A percentile compares a stretch with the other conserved stretches of the same genome.
These are phyloP conservation scores for Budorcas taxicolor DNA, from an alignment of 2,113 vertebrate genomes.

Conservation along the genomic window DNA sequence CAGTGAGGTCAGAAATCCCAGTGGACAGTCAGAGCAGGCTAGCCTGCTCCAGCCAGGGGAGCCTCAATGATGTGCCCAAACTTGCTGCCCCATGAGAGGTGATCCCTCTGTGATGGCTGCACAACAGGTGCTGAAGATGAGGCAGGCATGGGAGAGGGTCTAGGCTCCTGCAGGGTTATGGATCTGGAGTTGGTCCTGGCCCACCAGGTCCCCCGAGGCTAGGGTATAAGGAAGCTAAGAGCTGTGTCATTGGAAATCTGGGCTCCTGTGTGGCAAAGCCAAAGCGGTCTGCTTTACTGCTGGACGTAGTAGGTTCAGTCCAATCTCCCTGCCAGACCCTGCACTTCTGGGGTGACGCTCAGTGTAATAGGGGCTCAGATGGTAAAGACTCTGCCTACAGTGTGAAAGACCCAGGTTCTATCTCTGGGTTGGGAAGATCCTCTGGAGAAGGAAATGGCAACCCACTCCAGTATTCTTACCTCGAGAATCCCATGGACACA, in stretches of 20 bases:
- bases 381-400: neutral
- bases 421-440: neutral
- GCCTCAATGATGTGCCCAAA: neutral
- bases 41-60: neutral
- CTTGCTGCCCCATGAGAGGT: neutral
- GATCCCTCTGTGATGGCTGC: neutral
- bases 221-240: neutral
- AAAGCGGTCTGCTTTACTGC: neutral
- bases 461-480: neutral
- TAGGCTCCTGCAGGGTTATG: neutral
- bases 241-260: neutral
- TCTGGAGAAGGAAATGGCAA: neutral
- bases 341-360: neutral
- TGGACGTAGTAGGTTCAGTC: neutral
- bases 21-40: neutral
- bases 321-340: neutral
- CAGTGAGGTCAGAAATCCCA: neutral
- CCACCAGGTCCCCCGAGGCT: neutral
- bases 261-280: neutral
- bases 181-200: neutral
- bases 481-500: neutral
- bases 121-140: too few species aligned
- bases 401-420: neutral
- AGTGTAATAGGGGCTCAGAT: neutral
- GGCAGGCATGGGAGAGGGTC: neutral